Evolutionary conservation across 2,113 vertebrate genomes (phyloP).

Genomic region (Malurus melanocephalus): DNA sequence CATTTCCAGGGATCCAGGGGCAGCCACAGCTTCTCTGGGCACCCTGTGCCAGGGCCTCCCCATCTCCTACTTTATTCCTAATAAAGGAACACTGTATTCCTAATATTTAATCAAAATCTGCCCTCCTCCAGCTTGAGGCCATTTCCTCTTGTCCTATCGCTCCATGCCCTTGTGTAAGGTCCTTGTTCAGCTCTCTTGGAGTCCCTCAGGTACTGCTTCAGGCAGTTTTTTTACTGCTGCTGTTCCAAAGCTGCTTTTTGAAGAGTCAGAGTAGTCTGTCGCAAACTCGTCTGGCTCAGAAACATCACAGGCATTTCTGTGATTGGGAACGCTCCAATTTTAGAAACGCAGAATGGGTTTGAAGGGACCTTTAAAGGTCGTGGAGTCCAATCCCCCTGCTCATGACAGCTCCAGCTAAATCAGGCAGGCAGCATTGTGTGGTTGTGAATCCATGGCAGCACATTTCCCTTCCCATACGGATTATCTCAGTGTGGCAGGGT

Average conservation of each 20-base stretch:
- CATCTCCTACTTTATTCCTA: not conserved
- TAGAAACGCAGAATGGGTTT: not conserved
- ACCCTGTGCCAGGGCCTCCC: not conserved
- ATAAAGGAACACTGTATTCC: not conserved
- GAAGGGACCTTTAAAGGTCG: not conserved
- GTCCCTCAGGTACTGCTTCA: not conserved
- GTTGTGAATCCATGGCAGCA: not conserved
- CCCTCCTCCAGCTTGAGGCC: not conserved
- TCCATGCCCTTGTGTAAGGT: not conserved
- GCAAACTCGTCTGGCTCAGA: not conserved
- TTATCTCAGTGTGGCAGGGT: not conserved
- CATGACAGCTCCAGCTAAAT: not conserved
- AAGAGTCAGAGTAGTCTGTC: not conserved
- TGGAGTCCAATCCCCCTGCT: not conserved
- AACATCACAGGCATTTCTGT: not conserved
- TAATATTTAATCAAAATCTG: not conserved
- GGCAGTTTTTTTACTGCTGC: not conserved
- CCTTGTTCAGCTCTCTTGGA: not conserved
- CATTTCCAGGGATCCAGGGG: not conserved
- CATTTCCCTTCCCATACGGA: not conserved
- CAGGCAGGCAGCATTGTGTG: not conserved
- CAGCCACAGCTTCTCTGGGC: not conserved
- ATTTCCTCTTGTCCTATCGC: not conserved
- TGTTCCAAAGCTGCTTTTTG: not conserved
- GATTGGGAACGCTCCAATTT: not conserved